Conservation (phyloP, 2,888 invertebrate genomes). For the Polymixis flavicincta region DNA sequence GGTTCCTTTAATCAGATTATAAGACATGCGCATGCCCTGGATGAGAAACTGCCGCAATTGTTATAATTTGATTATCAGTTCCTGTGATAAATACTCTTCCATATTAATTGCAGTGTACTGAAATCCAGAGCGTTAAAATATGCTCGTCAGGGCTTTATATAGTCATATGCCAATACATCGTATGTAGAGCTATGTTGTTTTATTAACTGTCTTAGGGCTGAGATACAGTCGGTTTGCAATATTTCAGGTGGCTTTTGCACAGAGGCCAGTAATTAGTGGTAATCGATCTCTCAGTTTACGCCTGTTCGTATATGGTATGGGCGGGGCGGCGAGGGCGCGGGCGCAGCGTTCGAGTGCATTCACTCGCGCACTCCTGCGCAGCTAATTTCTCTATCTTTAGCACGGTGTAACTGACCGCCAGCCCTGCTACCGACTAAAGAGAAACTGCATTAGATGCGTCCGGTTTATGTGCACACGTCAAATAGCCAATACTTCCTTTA, state of each 20-base stretch:
- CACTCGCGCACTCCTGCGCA: constrained; percentile 83
- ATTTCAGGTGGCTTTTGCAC: constrained; percentile 76
- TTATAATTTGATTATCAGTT: constrained; percentile 55
- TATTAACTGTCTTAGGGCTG: constrained; percentile 69
- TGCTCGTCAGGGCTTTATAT: constrained; percentile 27
- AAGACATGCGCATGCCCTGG: constrained; percentile 28
- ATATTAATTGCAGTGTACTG: constrained; percentile 37
- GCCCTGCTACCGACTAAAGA: constrained; percentile 81
- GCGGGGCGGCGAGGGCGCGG: constrained; percentile 73
- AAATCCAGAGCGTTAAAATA: constrained; percentile 32
- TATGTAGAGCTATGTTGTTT: constrained; percentile 56
- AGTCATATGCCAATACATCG: constrained; percentile 30
- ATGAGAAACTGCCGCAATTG: constrained; percentile 31
- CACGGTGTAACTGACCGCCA: constrained; percentile 88
- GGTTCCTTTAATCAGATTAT: constrained; percentile 59
- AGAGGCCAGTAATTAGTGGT: constrained; percentile 87
- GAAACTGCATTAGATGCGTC: constrained; percentile 89
- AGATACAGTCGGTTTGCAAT: constrained; percentile 72
- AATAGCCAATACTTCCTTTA: constrained; percentile 68
- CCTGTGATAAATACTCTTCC: constrained; percentile 35
- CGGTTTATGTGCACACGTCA: constrained; percentile 85
- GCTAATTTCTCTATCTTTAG: constrained; percentile 91
- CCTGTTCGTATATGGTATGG: constrained; percentile 85
- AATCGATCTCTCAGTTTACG: constrained; percentile 88
- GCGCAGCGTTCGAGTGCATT: constrained; percentile 81